These are phyloP conservation scores for Lateolabrax maculatus DNA, from an alignment of 2,797 vertebrate genomes.

Conservation along the genomic window DNA sequence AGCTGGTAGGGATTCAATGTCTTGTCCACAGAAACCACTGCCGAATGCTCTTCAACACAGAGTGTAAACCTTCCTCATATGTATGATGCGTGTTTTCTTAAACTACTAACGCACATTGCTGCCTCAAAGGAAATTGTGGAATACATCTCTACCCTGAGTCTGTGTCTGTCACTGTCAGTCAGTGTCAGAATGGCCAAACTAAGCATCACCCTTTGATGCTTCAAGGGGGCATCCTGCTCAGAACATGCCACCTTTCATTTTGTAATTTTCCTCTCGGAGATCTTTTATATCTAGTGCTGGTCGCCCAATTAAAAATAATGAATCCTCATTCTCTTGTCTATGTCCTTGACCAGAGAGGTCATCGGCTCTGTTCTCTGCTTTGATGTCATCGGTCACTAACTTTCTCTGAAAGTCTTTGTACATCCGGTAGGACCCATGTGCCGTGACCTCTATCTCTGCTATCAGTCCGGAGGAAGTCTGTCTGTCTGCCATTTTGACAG, in stretches of 20 bases:
- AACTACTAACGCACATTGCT: not conserved
- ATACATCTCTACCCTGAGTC: not conserved
- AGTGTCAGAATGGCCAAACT: constrained; percentile 29
- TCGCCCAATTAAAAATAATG: constrained; percentile 79
- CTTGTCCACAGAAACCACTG: not conserved
- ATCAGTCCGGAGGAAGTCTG: constrained; percentile 64
- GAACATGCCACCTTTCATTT: constrained; percentile 41
- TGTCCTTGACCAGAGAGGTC: constrained; percentile 65
- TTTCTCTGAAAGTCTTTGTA: constrained; percentile 65
- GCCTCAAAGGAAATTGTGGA: not conserved
- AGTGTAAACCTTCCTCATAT: not conserved
- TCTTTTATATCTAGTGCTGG: constrained; percentile 34
- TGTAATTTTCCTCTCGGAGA: constrained; percentile 6
- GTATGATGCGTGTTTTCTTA: not conserved
- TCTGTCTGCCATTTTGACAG: constrained; percentile 64
- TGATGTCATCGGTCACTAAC: constrained; percentile 75
- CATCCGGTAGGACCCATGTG: constrained; percentile 68
- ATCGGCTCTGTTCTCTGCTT: constrained; percentile 65
- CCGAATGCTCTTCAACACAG: not conserved
- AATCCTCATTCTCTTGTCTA: constrained; percentile 64
- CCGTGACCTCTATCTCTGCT: constrained; percentile 67
- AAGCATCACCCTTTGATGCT: constrained; percentile 23
- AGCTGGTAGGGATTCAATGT: not conserved
- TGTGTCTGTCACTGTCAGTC: constrained; percentile 24
- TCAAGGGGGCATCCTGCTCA: constrained; percentile 19